Percentiles rank a stretch among this genome's conserved stretches.
Conservation (phyloP, 2,888 invertebrate species). For the Pocota personata region DNA sequence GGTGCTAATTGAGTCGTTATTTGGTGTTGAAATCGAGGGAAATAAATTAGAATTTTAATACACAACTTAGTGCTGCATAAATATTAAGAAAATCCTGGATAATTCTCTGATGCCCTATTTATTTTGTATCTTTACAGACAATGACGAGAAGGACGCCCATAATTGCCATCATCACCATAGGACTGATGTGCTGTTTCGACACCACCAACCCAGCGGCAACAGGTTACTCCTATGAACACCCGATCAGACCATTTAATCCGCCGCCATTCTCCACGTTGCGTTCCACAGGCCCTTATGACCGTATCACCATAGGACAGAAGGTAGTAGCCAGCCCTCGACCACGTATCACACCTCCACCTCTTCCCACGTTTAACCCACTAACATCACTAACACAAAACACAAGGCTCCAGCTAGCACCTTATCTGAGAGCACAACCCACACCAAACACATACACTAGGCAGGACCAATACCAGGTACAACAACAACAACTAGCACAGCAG, state of each 20-base stretch:
- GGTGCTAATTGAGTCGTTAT: constrained; percentile 49
- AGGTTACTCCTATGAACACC: constrained; percentile 79
- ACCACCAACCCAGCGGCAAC: constrained; percentile 32
- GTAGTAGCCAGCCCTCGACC: constrained; percentile 75
- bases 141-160: constrained; percentile 37
- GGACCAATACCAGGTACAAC: constrained; percentile 61
- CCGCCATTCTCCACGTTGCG: constrained; percentile 61
- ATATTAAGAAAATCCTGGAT: too few species aligned
- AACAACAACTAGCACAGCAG: neutral
- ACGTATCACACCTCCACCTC: constrained; percentile 77
- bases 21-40: neutral
- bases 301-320: constrained; percentile 48
- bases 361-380: constrained; percentile 78
- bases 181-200: constrained; percentile 25
- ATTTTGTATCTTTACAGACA: constrained; percentile 45
- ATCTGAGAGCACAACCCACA: constrained; percentile 23
- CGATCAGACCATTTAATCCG: constrained; percentile 66
- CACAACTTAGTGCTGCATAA: too few species aligned
- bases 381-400: constrained; percentile 75
- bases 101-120: neutral
- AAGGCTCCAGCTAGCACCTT: neutral
- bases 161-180: constrained; percentile 11
- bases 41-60: too few species aligned
- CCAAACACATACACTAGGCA: constrained; percentile 43
- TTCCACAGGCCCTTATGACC: constrained; percentile 36